Conservation (phyloP, 2,888 invertebrate genomes). For the Rapana venosa region DNA sequence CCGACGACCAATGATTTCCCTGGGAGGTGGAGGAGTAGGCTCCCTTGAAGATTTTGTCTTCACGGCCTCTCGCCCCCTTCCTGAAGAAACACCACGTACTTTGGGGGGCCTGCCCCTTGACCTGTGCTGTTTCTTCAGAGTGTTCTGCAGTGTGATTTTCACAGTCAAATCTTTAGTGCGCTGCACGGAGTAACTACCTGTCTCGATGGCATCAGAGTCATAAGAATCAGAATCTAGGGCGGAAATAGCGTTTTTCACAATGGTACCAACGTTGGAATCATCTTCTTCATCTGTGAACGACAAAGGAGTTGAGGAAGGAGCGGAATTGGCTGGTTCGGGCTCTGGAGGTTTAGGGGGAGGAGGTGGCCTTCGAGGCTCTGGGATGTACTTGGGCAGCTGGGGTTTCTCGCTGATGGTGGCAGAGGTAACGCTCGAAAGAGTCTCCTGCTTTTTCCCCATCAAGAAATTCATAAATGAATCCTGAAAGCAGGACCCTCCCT, state of each 20-base stretch:
- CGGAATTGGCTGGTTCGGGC: slow-evolving; percentile 32
- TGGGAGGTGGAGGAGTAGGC: slow-evolving; percentile 53
- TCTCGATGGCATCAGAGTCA: slow-evolving; percentile 47
- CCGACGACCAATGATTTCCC: slow-evolving; percentile 64
- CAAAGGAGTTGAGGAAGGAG: slow-evolving; percentile 44
- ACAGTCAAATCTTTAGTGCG: slow-evolving; percentile 53
- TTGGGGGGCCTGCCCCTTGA: slow-evolving; percentile 34
- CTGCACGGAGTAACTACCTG: slow-evolving; percentile 51
- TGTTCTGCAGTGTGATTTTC: slow-evolving; percentile 52
- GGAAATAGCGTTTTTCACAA: slow-evolving; percentile 61
- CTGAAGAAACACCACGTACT: slow-evolving; percentile 8
- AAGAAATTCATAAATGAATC: slow-evolving; percentile 73
- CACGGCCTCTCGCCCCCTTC: slow-evolving; percentile 1
- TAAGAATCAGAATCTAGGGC: slow-evolving; percentile 56
- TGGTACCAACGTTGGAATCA: slow-evolving; percentile 50
- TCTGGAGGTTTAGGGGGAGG: slow-evolving; percentile 48
- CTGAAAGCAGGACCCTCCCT: slow-evolving; percentile 59
- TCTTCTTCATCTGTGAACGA: slow-evolving; percentile 70
- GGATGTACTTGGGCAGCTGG: slow-evolving; percentile 74
- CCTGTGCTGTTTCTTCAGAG: slow-evolving; percentile 45
- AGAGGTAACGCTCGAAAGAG: slow-evolving; percentile 73
- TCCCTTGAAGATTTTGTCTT: slow-evolving; percentile 22
- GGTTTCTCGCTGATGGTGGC: slow-evolving; percentile 70
- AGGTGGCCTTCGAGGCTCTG: slow-evolving; percentile 68
- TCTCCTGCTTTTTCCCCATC: slow-evolving; percentile 75